These are phyloP conservation scores for Beris morrisii DNA, from an alignment of 2,888 invertebrate genomes.

Conservation along the genomic window DNA sequence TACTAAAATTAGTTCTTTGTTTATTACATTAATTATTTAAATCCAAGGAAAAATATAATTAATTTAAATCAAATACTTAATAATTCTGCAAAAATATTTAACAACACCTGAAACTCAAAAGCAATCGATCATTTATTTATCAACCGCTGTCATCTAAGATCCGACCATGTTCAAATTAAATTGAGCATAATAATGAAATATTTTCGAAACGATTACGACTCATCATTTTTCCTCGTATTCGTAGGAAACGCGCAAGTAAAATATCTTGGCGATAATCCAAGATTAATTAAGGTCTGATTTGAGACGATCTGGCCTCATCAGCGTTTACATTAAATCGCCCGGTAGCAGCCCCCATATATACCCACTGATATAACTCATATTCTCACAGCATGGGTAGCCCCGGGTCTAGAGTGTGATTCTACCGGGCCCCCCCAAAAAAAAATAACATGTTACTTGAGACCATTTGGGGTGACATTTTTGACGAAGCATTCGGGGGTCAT, in stretches of 20 bases:
- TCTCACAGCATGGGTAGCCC: conserved; percentile 24
- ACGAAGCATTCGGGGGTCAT: conserved; percentile 1
- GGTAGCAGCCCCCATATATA: conserved; percentile 16
- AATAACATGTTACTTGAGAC: conserved; percentile 13
- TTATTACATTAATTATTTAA: too few species aligned
- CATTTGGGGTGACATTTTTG: conserved; percentile 23
- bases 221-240: conserved; percentile 36
- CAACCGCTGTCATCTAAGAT: too few species aligned
- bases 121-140: too few species aligned
- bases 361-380: conserved; percentile 13
- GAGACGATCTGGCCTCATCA: conserved; percentile 18
- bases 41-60: too few species aligned
- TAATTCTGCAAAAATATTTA: too few species aligned
- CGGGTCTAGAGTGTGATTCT: too few species aligned
- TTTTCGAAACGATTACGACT: conserved; percentile 35
- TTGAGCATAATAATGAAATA: conserved; percentile 32
- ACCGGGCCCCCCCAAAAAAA: background rate
- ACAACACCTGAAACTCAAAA: too few species aligned
- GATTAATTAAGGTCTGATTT: conserved; percentile 38
- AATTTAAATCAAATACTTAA: too few species aligned
- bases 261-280: conserved; percentile 38
- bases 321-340: background rate
- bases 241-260: conserved; percentile 8
- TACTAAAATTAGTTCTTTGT: too few species aligned
- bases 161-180: conserved; percentile 17